Conservation (phyloP, 2,797 vertebrate species). For the Graptemys geographica region DNA sequence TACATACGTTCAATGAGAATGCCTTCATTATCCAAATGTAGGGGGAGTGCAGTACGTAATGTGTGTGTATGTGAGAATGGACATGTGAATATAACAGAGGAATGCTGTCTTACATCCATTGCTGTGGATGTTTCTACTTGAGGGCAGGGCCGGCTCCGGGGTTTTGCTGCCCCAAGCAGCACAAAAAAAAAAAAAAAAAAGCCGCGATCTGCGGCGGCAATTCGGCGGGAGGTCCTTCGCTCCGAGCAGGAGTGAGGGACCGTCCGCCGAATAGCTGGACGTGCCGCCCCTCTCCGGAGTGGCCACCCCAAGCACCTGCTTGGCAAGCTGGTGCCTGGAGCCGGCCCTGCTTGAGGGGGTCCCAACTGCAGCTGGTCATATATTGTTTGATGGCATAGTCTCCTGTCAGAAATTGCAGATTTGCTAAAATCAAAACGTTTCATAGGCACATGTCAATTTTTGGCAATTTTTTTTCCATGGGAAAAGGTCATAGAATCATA, state of each 20-base stretch:
- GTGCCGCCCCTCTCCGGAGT: too few relatives aligned
- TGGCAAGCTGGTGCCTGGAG: too few relatives aligned
- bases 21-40: background rate
- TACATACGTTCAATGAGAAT: background rate
- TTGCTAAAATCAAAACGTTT: background rate
- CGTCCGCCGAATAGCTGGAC: too few relatives aligned
- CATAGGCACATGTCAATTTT: background rate
- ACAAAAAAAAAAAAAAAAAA: too few relatives aligned
- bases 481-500: background rate
- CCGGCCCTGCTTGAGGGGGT: too few relatives aligned
- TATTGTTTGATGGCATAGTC: background rate
- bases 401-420: background rate
- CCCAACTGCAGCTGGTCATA: background rate
- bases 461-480: background rate
- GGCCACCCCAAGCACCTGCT: too few relatives aligned
- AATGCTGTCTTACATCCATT: background rate
- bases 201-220: too few relatives aligned
- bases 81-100: accelerated
- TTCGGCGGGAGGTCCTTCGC: too few relatives aligned
- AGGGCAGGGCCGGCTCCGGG: too few relatives aligned
- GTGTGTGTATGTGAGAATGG: background rate
- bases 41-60: accelerated
- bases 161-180: too few relatives aligned
- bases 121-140: background rate
- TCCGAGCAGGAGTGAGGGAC: too few relatives aligned